Conservation (phyloP, 2,113 vertebrate species). For the Otis tarda region DNA sequence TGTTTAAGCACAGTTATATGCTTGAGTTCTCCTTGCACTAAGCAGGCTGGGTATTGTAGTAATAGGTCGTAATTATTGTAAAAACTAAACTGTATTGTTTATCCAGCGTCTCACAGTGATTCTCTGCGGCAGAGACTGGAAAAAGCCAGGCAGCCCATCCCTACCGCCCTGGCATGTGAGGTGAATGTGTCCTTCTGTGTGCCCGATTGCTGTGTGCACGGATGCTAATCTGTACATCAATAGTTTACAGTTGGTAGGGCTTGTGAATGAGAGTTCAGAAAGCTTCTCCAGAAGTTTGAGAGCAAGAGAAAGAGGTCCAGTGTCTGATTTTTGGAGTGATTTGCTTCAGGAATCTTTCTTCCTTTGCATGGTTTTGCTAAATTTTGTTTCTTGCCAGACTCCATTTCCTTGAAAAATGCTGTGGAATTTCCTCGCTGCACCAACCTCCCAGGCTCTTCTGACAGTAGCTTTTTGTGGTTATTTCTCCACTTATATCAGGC, state of each 20-base stretch:
- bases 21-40: neutral
- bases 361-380: neutral
- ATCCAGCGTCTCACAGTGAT: neutral
- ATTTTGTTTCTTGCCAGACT: slow-evolving; percentile 36
- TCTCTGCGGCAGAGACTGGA: neutral
- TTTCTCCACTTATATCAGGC: slow-evolving; percentile 72
- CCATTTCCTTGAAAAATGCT: slow-evolving; percentile 42
- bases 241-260: neutral
- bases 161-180: neutral
- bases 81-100: neutral
- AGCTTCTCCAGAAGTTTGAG: neutral
- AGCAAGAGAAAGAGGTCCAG: neutral
- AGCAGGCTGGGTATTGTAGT: neutral
- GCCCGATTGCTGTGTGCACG: fast-evolving
- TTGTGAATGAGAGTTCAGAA: neutral
- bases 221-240: neutral
- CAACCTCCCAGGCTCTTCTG: slow-evolving; percentile 27
- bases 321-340: neutral
- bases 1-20: neutral
- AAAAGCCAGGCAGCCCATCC: neutral
- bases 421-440: slow-evolving; percentile 54
- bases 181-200: neutral
- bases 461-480: slow-evolving; percentile 71
- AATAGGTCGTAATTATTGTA: neutral
- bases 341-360: neutral